Conservation (phyloP, 2,113 vertebrate species). For the Chelonoidis abingdonii region DNA sequence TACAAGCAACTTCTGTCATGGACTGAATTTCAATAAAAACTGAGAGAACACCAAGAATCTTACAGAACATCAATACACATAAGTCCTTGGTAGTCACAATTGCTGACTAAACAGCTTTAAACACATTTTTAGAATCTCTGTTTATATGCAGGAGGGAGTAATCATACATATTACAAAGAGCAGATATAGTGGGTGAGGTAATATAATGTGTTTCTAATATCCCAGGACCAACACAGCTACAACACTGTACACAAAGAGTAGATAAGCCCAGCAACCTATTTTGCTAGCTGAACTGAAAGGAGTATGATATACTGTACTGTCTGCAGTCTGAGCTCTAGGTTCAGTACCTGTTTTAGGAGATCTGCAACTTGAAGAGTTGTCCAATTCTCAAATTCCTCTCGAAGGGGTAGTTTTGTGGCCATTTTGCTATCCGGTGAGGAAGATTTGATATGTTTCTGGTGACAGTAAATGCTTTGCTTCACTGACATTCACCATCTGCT, state of each 20-base stretch:
- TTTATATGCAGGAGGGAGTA: not conserved
- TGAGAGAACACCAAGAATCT: not conserved
- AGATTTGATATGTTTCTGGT: not conserved
- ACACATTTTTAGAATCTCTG: not conserved
- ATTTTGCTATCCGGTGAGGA: conserved; percentile 47
- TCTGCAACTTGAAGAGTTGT: conserved; percentile 80
- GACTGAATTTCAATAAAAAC: not conserved
- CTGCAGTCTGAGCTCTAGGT: not conserved
- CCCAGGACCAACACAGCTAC: not conserved
- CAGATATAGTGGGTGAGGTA: not conserved
- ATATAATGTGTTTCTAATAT: not conserved
- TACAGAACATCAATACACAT: not conserved
- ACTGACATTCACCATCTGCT: conserved; percentile 32
- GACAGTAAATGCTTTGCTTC: conserved; percentile 35
- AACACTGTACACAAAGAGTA: not conserved
- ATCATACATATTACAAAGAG: not conserved
- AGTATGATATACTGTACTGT: not conserved
- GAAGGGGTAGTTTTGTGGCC: conserved; percentile 83
- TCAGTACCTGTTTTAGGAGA: conserved; percentile 83
- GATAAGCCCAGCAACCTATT: not conserved
- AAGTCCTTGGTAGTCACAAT: not conserved
- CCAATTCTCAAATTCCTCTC: conserved; percentile 86
- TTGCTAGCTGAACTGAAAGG: not conserved
- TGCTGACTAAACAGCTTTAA: not conserved
- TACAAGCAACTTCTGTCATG: not conserved